These are phyloP conservation scores for Epiblema foenella DNA, from an alignment of 2,888 invertebrate genomes.

Conservation along the genomic window DNA sequence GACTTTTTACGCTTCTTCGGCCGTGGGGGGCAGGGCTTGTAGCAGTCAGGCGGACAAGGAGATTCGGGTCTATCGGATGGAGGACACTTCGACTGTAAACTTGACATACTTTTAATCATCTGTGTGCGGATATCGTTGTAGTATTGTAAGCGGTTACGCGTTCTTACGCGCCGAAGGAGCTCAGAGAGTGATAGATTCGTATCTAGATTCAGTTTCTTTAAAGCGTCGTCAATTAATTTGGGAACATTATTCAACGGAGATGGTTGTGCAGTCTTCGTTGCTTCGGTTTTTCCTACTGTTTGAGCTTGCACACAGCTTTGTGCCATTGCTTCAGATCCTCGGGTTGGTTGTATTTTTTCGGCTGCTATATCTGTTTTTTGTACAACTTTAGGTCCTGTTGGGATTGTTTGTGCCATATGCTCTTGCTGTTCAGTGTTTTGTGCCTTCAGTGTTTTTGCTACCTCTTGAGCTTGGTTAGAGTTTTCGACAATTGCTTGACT, in stretches of 20 bases:
- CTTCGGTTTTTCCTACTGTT: not conserved
- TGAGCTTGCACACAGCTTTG: slow-evolving; percentile 20
- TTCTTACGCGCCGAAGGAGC: slow-evolving; percentile 60
- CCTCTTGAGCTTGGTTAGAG: not conserved
- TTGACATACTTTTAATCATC: slow-evolving; percentile 12
- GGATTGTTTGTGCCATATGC: not conserved
- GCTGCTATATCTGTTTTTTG: not conserved
- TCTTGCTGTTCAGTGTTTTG: not conserved
- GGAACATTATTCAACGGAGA: not conserved
- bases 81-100: not conserved
- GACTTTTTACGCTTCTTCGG: not conserved
- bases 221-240: slow-evolving; percentile 28
- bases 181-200: slow-evolving; percentile 57
- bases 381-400: not conserved
- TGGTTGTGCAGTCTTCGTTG: not conserved
- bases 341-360: not conserved
- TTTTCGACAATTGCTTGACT: not conserved
- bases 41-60: slow-evolving; percentile 36
- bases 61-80: slow-evolving; percentile 31
- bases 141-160: slow-evolving; percentile 55
- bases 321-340: not conserved
- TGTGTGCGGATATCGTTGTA: slow-evolving; percentile 46
- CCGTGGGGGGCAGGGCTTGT: slow-evolving; percentile 6
- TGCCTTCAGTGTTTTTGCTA: not conserved
- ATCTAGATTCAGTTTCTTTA: slow-evolving; percentile 47